A percentile compares a stretch with the other conserved stretches of the same genome.
Conservation (phyloP, 2,113 vertebrate species). For the Hippoglossus stenolepis region DNA sequence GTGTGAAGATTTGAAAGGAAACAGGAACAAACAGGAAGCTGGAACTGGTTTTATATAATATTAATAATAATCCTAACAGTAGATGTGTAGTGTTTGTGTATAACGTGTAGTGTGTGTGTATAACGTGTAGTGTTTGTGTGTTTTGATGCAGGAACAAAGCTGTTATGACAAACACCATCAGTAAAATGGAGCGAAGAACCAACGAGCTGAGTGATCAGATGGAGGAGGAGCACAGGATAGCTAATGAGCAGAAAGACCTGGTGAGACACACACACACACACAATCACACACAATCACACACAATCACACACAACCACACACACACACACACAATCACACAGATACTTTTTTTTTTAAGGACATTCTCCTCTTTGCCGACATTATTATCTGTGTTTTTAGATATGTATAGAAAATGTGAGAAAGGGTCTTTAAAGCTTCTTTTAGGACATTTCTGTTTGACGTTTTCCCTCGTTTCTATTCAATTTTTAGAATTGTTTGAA, state of each 20-base stretch:
- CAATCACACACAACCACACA: background rate
- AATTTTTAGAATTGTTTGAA: too few species aligned
- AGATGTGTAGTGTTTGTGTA: background rate
- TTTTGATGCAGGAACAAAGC: constrained; percentile 73
- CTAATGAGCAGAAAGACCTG: constrained; percentile 82
- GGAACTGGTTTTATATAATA: too few species aligned
- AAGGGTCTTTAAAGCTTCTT: too few species aligned
- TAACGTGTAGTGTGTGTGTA: background rate
- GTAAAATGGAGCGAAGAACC: constrained; percentile 83
- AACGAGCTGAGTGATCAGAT: constrained; percentile 81
- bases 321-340: background rate
- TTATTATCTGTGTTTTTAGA: too few species aligned
- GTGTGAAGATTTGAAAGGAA: too few species aligned
- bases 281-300: background rate
- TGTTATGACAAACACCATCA: constrained; percentile 72
- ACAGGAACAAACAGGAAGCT: too few species aligned
- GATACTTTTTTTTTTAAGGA: too few species aligned
- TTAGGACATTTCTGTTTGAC: too few species aligned
- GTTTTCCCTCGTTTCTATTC: too few species aligned
- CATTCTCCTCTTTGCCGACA: too few species aligned
- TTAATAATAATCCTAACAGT: background rate
- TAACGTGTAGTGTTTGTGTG: background rate
- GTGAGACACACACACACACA: constrained; percentile 48
- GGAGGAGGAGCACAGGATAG: constrained; percentile 81
- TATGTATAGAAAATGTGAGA: too few species aligned